A percentile compares a stretch with the other conserved stretches of the same genome.
Conservation (phyloP, 2,797 vertebrate species). For the Megalops cyprinoides region DNA sequence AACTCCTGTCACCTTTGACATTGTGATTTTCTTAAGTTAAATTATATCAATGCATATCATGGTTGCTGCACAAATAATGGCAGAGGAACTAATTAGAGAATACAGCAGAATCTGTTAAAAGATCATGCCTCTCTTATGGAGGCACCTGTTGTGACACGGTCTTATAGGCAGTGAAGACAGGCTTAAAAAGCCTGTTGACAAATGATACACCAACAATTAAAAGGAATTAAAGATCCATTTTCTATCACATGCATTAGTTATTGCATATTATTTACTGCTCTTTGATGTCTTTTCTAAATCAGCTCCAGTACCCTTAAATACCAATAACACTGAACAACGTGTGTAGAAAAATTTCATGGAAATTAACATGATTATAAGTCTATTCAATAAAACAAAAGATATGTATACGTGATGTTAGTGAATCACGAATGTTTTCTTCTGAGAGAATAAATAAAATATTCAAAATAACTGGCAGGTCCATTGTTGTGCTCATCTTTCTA, state of each 20-base stretch:
- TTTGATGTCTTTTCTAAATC: background rate
- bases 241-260: background rate
- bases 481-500: background rate
- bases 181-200: too few relatives aligned
- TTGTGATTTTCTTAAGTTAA: background rate
- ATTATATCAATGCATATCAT: too few relatives aligned
- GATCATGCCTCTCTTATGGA: background rate
- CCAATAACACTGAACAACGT: background rate
- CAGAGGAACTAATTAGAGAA: too few relatives aligned
- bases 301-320: background rate
- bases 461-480: conserved; percentile 6
- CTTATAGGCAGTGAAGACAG: background rate
- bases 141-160: background rate
- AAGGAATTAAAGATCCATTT: too few relatives aligned
- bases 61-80: too few relatives aligned
- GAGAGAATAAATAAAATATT: background rate
- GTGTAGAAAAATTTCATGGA: background rate
- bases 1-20: background rate
- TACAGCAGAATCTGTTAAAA: background rate
- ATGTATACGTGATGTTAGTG: background rate
- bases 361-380: background rate
- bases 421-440: background rate
- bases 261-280: background rate
- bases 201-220: too few relatives aligned
- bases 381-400: background rate